Percentiles rank a stretch among this genome's conserved stretches.
Conservation (phyloP, 2,113 vertebrate species). For the Platanista minor region DNA sequence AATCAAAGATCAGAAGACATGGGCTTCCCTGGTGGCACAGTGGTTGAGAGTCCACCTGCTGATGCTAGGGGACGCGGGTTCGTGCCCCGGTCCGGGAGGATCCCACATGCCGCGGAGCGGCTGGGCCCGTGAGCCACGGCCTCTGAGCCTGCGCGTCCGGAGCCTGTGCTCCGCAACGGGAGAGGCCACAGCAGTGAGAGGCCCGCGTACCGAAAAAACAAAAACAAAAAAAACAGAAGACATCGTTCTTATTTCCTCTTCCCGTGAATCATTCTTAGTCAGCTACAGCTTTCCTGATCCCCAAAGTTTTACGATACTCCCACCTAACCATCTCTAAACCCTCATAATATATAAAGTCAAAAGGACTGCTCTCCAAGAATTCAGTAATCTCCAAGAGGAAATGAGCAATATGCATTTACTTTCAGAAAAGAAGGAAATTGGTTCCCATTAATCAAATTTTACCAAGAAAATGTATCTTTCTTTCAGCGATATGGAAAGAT, state of each 20-base stretch:
- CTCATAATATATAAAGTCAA: background rate
- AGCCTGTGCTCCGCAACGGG: too few species aligned
- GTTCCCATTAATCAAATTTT: constrained; percentile 45
- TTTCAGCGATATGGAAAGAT: constrained; percentile 18
- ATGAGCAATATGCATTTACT: constrained; percentile 34
- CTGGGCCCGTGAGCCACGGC: too few species aligned
- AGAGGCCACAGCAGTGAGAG: too few species aligned
- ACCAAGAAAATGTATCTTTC: constrained; percentile 28
- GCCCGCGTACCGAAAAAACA: too few species aligned
- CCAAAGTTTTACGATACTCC: background rate
- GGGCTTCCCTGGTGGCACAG: too few species aligned
- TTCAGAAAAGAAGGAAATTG: constrained; percentile 4
- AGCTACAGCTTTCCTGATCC: background rate
- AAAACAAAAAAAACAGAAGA: too few species aligned
- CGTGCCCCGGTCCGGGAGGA: too few species aligned
- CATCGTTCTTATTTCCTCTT: background rate
- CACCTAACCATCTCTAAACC: background rate
- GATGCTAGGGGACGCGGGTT: too few species aligned
- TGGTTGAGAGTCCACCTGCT: too few species aligned
- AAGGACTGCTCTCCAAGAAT: background rate
- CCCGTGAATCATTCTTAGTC: background rate
- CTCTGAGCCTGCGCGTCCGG: too few species aligned
- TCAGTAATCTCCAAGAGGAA: constrained; percentile 31
- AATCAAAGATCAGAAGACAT: background rate
- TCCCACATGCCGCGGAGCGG: too few species aligned